Evolutionary conservation across 2,888 invertebrate species (phyloP), one percentile per base, ranked within the genome.

Genomic region (Monoplex corrugatus): DNA sequence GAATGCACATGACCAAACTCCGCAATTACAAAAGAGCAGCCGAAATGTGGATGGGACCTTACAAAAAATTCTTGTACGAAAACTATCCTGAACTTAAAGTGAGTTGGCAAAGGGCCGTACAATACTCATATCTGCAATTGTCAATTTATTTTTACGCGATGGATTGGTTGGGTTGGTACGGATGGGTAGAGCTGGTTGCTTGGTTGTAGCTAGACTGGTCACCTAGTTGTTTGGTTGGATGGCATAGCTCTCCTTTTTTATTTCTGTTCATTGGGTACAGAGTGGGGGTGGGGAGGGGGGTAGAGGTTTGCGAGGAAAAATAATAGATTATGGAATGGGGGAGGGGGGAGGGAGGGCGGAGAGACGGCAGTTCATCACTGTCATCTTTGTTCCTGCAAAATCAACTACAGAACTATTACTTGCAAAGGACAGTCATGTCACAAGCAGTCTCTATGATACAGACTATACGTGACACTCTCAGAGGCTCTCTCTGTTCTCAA

Each of bases 1-100:
- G 94, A 0, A 90, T 94, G 1, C 44, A 90, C 23, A 80, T 89
- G 13, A 91, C 93, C 16, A 94, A 94, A 86, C 89, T 93, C 78
- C 93, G 90, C 87, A 95, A 95, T 87, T 95, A 94, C 90, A 94
- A 94, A 88, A 90, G 95, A n/a, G 94, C 94, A 5, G 91, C 94
- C 35, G 93, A 93, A 68, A 94, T 94, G 2, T 95, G 95, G 95
- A 89, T 92, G 90, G 92, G 92, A 2, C 90, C 90, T 72, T 92
- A 94, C 88, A 93, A 92, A 87, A 68, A 86, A 86, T 92, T 93
- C 82, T 89, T 94, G 32, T 94, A 94, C 87, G 92, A 92, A 63
- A 91, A 92, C 43, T 93, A 91, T 86, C 93, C 93, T 2, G 92
- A 93, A n/a, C 94, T 95, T 94, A 91, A 92, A 92, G 95, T 89